Evolutionary conservation across 2,113 vertebrate genomes (phyloP).

Genomic region (Oryzias curvinotus): DNA sequence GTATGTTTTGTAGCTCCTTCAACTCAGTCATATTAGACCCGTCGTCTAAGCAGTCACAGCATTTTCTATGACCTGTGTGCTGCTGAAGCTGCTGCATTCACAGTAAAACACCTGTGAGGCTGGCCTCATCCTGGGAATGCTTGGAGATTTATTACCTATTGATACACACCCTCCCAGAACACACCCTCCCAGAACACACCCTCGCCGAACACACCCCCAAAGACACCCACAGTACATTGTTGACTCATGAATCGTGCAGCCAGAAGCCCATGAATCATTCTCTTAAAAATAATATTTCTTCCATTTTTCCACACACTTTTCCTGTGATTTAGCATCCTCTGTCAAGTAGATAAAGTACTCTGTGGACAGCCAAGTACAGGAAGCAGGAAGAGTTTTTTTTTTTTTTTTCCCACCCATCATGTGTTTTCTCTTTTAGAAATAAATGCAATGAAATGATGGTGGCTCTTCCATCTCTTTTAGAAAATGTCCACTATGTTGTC

Average conservation of each 20-base stretch:
- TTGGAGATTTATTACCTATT: slow-evolving; percentile 76
- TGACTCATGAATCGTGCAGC: slow-evolving; percentile 74
- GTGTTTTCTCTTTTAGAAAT: slow-evolving; percentile 38
- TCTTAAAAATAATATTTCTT: slow-evolving; percentile 63
- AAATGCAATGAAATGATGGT: slow-evolving; percentile 55
- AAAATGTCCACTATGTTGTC: slow-evolving; percentile 28
- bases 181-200: slow-evolving; percentile 60
- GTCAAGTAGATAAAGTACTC: slow-evolving; percentile 72
- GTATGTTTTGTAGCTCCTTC: background rate
- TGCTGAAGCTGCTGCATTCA: slow-evolving; percentile 62
- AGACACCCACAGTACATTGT: slow-evolving; percentile 74
- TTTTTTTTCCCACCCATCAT: slow-evolving; percentile 45
- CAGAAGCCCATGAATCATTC: slow-evolving; percentile 72
- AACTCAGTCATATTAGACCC: slow-evolving; percentile 5
- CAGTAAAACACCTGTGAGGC: slow-evolving; percentile 64
- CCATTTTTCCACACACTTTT: slow-evolving; percentile 46
- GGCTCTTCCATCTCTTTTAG: slow-evolving; percentile 33
- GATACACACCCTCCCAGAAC: slow-evolving; percentile 66
- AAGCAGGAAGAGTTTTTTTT: slow-evolving; percentile 67
- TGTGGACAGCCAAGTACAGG: slow-evolving; percentile 66
- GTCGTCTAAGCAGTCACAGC: slow-evolving; percentile 18
- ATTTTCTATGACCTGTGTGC: slow-evolving; percentile 42
- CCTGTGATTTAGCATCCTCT: slow-evolving; percentile 69
- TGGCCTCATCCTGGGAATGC: slow-evolving; percentile 60
- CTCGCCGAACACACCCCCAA: slow-evolving; percentile 63